These are phyloP conservation scores for Neomonachus schauinslandi DNA, from an alignment of 2,113 vertebrate genomes.

Conservation along the genomic window DNA sequence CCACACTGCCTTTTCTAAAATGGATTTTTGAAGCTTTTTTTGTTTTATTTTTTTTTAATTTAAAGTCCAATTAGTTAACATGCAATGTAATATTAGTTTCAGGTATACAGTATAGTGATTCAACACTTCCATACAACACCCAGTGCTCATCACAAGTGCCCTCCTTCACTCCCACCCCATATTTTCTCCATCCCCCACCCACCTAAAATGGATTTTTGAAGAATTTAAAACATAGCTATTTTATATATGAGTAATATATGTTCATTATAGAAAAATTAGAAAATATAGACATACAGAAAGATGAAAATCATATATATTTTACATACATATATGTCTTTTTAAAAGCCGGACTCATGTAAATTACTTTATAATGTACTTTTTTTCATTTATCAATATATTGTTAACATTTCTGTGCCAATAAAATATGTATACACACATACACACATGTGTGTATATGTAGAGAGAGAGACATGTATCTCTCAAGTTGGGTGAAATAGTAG, in stretches of 20 bases:
- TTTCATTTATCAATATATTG: not conserved
- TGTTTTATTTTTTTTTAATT: not conserved
- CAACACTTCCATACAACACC: not conserved
- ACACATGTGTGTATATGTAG: not conserved
- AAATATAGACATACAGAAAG: not conserved
- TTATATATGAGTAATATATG: not conserved
- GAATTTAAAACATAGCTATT: not conserved
- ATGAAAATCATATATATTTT: slow-evolving; percentile 5
- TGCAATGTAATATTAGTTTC: not conserved
- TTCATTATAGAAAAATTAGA: slow-evolving; percentile 46
- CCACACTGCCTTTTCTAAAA: slow-evolving; percentile 65
- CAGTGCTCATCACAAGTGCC: not conserved
- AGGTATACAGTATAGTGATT: not conserved
- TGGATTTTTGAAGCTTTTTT: not conserved
- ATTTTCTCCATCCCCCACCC: not conserved
- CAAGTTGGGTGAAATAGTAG: not conserved
- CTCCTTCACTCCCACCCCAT: not conserved
- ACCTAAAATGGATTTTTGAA: slow-evolving; percentile 42
- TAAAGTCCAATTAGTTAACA: not conserved
- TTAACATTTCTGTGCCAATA: not conserved
- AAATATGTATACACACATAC: not conserved
- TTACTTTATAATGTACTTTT: slow-evolving; percentile 20
- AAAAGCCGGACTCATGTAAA: not conserved
- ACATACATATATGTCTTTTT: not conserved
- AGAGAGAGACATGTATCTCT: not conserved